Conservation (phyloP, 2,888 invertebrate genomes). For the Rotaria socialis region DNA sequence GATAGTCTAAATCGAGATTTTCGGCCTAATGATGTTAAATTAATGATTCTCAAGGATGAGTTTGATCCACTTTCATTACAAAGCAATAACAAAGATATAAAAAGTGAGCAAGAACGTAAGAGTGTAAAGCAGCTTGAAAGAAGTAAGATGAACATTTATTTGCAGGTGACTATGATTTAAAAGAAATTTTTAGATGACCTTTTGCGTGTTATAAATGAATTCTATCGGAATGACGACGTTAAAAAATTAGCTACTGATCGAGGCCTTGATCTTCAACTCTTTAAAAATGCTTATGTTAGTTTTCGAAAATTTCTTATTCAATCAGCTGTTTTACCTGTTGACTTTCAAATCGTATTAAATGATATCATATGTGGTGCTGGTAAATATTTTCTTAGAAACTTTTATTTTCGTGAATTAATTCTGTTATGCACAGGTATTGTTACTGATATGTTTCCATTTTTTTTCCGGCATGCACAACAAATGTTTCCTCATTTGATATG, state of each 20-base stretch:
- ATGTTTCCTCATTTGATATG: conserved; percentile 81
- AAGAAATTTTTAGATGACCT: background rate
- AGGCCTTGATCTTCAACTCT: background rate
- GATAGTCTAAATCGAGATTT: no score
- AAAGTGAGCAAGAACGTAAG: background rate
- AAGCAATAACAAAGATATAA: background rate
- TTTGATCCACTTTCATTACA: background rate
- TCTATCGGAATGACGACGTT: background rate
- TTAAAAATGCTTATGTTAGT: conserved; percentile 72
- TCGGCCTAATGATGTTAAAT: no score
- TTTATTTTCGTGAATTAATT: background rate
- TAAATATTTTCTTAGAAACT: background rate
- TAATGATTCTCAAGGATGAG: background rate
- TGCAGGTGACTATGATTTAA: background rate
- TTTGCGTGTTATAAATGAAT: background rate
- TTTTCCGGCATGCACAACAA: conserved; percentile 37
- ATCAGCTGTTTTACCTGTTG: conserved; percentile 76
- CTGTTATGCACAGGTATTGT: background rate
- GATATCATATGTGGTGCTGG: conserved; percentile 66
- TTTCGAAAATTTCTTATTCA: conserved; percentile 83
- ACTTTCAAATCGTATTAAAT: conserved; percentile 81
- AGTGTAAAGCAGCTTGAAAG: background rate
- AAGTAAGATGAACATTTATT: background rate
- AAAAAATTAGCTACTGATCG: conserved; percentile 1
- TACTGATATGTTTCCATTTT: conserved; percentile 37